A percentile compares a stretch with the other conserved stretches of the same genome.
Evolutionary conservation across 2,888 invertebrate genomes (phyloP).

Genomic region (Ethmia dodecea): DNA sequence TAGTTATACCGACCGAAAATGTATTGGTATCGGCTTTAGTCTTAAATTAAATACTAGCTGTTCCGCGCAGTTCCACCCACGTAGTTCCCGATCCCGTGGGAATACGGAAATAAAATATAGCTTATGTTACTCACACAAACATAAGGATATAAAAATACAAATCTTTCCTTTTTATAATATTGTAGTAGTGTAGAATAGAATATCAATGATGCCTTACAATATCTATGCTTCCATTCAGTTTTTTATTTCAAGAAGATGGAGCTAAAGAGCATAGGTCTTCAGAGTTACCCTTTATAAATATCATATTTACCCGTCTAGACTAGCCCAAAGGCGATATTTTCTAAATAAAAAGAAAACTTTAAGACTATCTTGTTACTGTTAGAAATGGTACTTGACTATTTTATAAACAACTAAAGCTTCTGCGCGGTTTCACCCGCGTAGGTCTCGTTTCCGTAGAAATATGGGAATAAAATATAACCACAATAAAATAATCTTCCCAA

Average conservation of each 20-base stretch:
- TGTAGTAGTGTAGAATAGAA: background rate
- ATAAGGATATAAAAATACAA: background rate
- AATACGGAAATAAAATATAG: background rate
- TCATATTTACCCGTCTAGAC: background rate
- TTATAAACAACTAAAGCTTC: no score
- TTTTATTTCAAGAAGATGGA: background rate
- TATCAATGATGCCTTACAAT: background rate
- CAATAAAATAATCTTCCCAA: no score
- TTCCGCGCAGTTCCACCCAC: no score
- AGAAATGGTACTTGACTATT: no score
- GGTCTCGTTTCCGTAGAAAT: no score
- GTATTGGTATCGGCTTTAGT: background rate
- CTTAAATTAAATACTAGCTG: background rate
- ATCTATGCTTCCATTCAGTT: background rate
- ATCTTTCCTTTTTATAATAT: background rate
- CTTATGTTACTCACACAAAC: background rate
- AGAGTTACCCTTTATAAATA: background rate
- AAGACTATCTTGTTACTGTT: no score
- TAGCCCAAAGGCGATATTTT: background rate
- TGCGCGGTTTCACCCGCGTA: no score
- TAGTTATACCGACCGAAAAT: background rate
- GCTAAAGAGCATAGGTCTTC: background rate
- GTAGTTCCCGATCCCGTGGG: no score
- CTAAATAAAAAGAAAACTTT: background rate
- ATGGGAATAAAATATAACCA: no score